phyloP scores from a whole-genome alignment of 1,140 invertebrate genomes.

The Mesaphorura yosii region DNA sequence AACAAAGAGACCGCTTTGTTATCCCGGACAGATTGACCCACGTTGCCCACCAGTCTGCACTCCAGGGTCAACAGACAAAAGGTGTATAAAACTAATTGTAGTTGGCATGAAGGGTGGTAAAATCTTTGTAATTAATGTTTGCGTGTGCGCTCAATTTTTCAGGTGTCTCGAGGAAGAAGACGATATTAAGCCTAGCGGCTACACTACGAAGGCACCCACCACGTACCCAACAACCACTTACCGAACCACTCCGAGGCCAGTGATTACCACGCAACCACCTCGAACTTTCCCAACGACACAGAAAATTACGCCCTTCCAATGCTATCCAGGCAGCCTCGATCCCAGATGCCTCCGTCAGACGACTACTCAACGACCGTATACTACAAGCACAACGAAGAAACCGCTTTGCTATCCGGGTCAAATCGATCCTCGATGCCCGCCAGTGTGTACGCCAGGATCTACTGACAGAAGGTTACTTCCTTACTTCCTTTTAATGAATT shows the following conservation, averaged over 20 bases:
- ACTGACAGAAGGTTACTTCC: slow-evolving; percentile 35
- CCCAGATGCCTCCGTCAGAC: slow-evolving; percentile 16
- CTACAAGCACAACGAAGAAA: slow-evolving; percentile 27
- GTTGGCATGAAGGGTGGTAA: neutral
- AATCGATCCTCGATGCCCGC: slow-evolving; percentile 36
- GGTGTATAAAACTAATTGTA: slow-evolving; percentile 29
- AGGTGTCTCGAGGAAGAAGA: too few relatives aligned
- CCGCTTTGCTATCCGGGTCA: slow-evolving; percentile 35
- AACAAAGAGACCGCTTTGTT: slow-evolving; percentile 30
- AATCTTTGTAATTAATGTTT: too few relatives aligned
- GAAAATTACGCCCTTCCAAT: slow-evolving; percentile 20
- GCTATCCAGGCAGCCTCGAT: slow-evolving; percentile 37
- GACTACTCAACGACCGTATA: slow-evolving; percentile 23
- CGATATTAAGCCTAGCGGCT: too few relatives aligned
- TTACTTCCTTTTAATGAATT: too few relatives aligned
- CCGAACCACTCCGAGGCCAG: slow-evolving; percentile 18
- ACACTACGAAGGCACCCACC: too few relatives aligned
- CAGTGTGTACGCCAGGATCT: slow-evolving; percentile 34
- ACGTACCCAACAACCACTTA: neutral
- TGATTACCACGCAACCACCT: slow-evolving; percentile 4
- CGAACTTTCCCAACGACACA: neutral
- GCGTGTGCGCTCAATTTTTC: too few relatives aligned
- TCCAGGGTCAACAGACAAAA: slow-evolving; percentile 34
- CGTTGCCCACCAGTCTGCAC: slow-evolving; percentile 35
- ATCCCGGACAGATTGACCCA: slow-evolving; percentile 36